phyloP scores from a whole-genome alignment of 2,888 invertebrate genomes.

The Podotricha telesiphe region DNA sequence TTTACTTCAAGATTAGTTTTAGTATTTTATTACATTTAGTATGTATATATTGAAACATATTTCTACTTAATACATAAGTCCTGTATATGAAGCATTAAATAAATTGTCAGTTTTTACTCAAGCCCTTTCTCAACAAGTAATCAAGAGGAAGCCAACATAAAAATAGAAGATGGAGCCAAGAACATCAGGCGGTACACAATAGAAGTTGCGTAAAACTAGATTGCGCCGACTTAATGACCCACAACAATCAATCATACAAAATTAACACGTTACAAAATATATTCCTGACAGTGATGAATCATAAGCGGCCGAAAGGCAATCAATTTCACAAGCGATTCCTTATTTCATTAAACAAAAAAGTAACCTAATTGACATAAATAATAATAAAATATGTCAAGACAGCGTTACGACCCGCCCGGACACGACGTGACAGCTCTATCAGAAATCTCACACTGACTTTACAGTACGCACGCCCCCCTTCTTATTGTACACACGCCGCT shows the following conservation, averaged over 20 bases:
- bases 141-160: constrained; percentile 54
- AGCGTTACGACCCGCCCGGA: constrained; percentile 78
- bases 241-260: constrained; percentile 80
- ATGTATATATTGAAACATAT: not conserved
- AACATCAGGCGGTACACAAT: constrained; percentile 65
- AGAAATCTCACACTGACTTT: constrained; percentile 75
- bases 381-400: constrained; percentile 83
- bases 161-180: constrained; percentile 46
- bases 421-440: constrained; percentile 83
- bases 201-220: constrained; percentile 78
- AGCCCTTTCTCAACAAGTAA: constrained; percentile 63
- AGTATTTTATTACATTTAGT: too few relatives aligned
- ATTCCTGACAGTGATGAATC: constrained; percentile 82
- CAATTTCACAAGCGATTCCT: constrained; percentile 82
- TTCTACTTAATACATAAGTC: not conserved
- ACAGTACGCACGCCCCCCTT: constrained; percentile 55
- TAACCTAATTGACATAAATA: constrained; percentile 84
- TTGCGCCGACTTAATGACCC: constrained; percentile 69
- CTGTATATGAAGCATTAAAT: not conserved
- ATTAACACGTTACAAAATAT: constrained; percentile 81
- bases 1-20: too few relatives aligned
- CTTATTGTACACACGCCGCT: constrained; percentile 51
- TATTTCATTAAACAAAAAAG: constrained; percentile 84
- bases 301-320: constrained; percentile 81
- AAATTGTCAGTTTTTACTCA: not conserved